These are phyloP conservation scores for Schizaphis graminum DNA, from an alignment of 2,888 invertebrate genomes.

Conservation along the genomic window DNA sequence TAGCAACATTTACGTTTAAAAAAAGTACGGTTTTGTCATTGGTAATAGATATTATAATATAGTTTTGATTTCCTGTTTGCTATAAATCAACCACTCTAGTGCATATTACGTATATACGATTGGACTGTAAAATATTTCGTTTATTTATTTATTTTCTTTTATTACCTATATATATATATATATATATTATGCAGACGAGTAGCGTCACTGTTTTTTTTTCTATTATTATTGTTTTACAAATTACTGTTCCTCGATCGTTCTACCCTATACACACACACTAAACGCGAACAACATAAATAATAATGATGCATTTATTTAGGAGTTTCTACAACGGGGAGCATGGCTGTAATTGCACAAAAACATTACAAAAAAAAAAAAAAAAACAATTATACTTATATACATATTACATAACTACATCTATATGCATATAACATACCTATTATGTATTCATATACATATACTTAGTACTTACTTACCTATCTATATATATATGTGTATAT, in stretches of 20 bases:
- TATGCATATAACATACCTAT: slow-evolving; percentile 20
- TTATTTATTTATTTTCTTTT: slow-evolving; percentile 44
- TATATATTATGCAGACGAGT: slow-evolving; percentile 57
- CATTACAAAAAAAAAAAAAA: slow-evolving; percentile 17
- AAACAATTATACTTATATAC: slow-evolving; percentile 47
- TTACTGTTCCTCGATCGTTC: slow-evolving; percentile 46
- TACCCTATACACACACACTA: slow-evolving; percentile 41
- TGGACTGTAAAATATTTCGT: slow-evolving; percentile 60
- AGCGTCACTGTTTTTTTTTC: slow-evolving; percentile 50
- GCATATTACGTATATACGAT: slow-evolving; percentile 63
- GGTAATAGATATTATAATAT: slow-evolving; percentile 59
- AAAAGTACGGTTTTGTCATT: slow-evolving; percentile 61
- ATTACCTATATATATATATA: slow-evolving; percentile 5
- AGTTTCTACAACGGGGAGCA: slow-evolving; percentile 52
- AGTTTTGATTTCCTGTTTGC: slow-evolving; percentile 65
- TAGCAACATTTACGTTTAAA: slow-evolving; percentile 46
- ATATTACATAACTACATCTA: slow-evolving; percentile 19
- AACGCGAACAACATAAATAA: slow-evolving; percentile 24
- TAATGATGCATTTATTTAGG: slow-evolving; percentile 48
- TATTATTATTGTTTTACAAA: slow-evolving; percentile 50
- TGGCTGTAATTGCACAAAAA: slow-evolving; percentile 55
- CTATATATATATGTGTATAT: background rate
- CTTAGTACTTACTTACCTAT: background rate
- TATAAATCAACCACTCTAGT: slow-evolving; percentile 63
- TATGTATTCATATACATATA: slow-evolving; percentile 17